A percentile compares a stretch with the other conserved stretches of the same genome.
These are phyloP conservation scores for Upupa epops DNA, from an alignment of 2,113 vertebrate genomes.

Conservation along the genomic window DNA sequence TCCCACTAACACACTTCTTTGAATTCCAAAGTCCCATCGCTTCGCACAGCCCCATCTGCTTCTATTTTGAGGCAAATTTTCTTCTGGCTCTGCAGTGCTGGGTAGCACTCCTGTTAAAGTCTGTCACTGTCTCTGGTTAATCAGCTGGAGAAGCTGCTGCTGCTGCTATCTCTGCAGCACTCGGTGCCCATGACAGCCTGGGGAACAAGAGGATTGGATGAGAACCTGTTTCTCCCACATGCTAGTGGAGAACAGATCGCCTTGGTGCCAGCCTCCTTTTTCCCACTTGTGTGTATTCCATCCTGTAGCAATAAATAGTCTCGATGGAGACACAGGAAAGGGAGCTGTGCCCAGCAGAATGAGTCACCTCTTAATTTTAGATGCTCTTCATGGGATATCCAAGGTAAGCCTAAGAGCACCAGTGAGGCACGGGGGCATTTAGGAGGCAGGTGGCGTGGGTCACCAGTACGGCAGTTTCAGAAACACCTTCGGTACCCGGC, in stretches of 20 bases:
- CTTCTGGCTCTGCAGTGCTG: constrained; percentile 63
- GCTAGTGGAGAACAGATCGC: constrained; percentile 31
- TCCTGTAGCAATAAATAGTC: neutral
- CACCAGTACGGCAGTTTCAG: too few relatives aligned
- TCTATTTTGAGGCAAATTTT: constrained; percentile 67
- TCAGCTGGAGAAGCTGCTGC: constrained; percentile 70
- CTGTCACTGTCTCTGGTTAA: constrained; percentile 72
- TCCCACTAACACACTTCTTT: constrained; percentile 24
- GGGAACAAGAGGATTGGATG: constrained; percentile 60
- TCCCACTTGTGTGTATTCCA: neutral
- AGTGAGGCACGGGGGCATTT: neutral
- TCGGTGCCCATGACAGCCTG: constrained; percentile 61
- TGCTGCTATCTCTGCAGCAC: constrained; percentile 58
- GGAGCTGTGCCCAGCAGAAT: neutral
- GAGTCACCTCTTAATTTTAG: neutral
- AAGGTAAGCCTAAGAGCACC: neutral
- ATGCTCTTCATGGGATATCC: neutral
- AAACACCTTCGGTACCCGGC: too few relatives aligned
- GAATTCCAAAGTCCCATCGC: constrained; percentile 40
- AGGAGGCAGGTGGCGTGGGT: too few relatives aligned
- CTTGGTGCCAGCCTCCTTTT: neutral
- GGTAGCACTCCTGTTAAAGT: constrained; percentile 64
- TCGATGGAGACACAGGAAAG: neutral
- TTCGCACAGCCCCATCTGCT: constrained; percentile 61
- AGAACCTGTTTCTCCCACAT: constrained; percentile 65